These are phyloP conservation scores for Venustoraphidia nigricollis DNA, from an alignment of 2,888 invertebrate species.

Conservation along the genomic window DNA sequence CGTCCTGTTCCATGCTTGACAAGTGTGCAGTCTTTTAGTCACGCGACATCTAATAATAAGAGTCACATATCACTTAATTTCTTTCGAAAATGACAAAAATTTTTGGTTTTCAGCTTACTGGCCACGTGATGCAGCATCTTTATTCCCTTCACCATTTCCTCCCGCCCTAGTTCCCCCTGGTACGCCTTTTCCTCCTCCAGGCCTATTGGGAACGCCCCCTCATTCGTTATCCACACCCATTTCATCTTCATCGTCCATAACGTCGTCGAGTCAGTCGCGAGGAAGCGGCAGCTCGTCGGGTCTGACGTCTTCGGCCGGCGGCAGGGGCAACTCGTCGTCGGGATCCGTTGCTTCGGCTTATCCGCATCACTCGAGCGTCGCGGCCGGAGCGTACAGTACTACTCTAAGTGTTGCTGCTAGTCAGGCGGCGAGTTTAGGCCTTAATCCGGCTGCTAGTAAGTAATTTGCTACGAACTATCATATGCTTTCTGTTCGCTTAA, in stretches of 20 bases:
- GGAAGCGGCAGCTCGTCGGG: slow-evolving; percentile 27
- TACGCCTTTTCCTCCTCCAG: slow-evolving; percentile 25
- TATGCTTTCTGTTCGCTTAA: too few relatives aligned
- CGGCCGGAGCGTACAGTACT: slow-evolving; percentile 34
- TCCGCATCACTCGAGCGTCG: slow-evolving; percentile 16
- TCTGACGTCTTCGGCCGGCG: slow-evolving; percentile 37
- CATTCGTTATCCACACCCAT: slow-evolving; percentile 14
- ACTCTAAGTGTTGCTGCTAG: slow-evolving; percentile 74
- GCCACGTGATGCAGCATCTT: slow-evolving; percentile 47
- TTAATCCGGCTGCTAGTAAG: slow-evolving; percentile 60
- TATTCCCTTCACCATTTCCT: slow-evolving; percentile 28
- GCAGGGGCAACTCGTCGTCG: slow-evolving; percentile 27
- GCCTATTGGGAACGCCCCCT: slow-evolving; percentile 24
- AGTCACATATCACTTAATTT: too few relatives aligned
- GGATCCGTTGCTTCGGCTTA: slow-evolving; percentile 1
- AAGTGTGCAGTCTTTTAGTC: neutral
- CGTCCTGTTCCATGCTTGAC: too few relatives aligned
- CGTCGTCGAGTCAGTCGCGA: slow-evolving; percentile 18
- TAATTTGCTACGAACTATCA: slow-evolving; percentile 11
- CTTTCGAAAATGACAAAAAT: too few relatives aligned
- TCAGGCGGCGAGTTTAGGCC: slow-evolving; percentile 69
- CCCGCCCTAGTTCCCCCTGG: slow-evolving; percentile 26
- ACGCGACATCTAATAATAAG: too few relatives aligned
- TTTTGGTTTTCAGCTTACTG: slow-evolving; percentile 51
- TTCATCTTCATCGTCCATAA: slow-evolving; percentile 9